Evolutionary conservation across 2,113 vertebrate species (phyloP), one percentile per base, ranked within the genome.

Genomic region (Nothocercus julius): DNA sequence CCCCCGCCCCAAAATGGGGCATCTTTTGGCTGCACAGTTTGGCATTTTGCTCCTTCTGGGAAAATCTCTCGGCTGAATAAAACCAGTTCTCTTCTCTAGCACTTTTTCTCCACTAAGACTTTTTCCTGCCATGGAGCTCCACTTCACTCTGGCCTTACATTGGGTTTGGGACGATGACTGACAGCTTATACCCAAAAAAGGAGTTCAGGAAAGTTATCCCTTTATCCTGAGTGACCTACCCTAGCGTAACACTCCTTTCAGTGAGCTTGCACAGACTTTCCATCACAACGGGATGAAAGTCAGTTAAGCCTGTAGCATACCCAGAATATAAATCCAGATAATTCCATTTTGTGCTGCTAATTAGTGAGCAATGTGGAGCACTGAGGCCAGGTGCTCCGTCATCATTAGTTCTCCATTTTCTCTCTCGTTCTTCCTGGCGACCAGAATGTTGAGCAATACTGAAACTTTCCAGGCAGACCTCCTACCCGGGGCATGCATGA

Each of bases 241-340:
- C 61, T 54, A 34, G 40, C 56, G 2, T 45, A 72, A 59, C 64
- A 75, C 42, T 64, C 21, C 63, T 38, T 78, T 88, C 30, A 32
- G 25, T 7, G 34, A 47, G 61, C 42, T 63, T 86, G 87, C 4
- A 5, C 38, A 16, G 70, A 27, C 34, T 54, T 94, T 64, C 80
- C 66, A 68, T 51, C 64, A 64, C 27, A 28, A 56, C 27, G 9
- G 28, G 54, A 28, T 30, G 15, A 25, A 76, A 92, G 45, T 30
- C 83, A 63, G 86, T 90, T 86, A 93, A 78, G 34, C 19, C 56
- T 74, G 38, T 38, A 51, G 69, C 20, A 17, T 78, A 59, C 54
- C 53, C 73, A 74, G n/a, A 56, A 51, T 38, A 17, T 24, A 86
- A 78, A 59, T 90, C 73, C 92, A 86, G 44, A 28, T 88, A 84